Base-by-base conservation (phyloP, 2,797 vertebrate genomes). In the Myotis vivesi region DNA sequence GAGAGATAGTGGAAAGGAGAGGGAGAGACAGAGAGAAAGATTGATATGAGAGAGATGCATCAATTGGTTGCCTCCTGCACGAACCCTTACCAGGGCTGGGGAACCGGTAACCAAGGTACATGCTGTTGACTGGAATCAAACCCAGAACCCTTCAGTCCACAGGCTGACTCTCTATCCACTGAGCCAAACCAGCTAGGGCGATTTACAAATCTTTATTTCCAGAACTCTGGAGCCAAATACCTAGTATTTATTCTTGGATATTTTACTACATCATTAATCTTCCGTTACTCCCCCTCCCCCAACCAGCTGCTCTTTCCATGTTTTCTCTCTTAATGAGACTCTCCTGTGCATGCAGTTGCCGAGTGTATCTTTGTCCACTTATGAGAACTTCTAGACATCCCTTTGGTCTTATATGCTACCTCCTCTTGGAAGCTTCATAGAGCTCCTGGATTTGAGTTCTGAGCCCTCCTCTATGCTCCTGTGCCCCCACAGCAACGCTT, bases 211-310 rank as follows among this genome's bases (percentile, higher is more conserved):
- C 10, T 88, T 85, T 49, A 57, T 51, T 6, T 77, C 22, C 20
- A 57, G 85, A 4, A 59, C 15, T 46, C 23, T 30, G 22, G 22
- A 82, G 12, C 7, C n/a, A 84, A 71, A 57, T 80, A 22, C 19
- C 4, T 41, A 5, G 2, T 53, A 59, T 71, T 51, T 84, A 13
- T 3, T 49, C 69, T 59, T 22, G 3, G n/a, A 41, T 87, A 46
- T 44, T 23, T 11, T n/a, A 10, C 3, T 36, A 4, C 66, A 28
- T 59, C 9, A n/a, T 19, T 88, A 9, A 46, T 38, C 36, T 6
- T 92, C 4, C 2, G 13, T 6, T 64, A 8, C 46, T 46, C 3
- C 3, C 0, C 15, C 1, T 3, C 17, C 1, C 4, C 51, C 46
- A 57, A 33, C 53, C 10, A 62, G n/a, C 9, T 28, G 11, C 41